Evolutionary conservation across 2,888 invertebrate species (phyloP).

Genomic region (Spatulosminthurus flaviceps): DNA sequence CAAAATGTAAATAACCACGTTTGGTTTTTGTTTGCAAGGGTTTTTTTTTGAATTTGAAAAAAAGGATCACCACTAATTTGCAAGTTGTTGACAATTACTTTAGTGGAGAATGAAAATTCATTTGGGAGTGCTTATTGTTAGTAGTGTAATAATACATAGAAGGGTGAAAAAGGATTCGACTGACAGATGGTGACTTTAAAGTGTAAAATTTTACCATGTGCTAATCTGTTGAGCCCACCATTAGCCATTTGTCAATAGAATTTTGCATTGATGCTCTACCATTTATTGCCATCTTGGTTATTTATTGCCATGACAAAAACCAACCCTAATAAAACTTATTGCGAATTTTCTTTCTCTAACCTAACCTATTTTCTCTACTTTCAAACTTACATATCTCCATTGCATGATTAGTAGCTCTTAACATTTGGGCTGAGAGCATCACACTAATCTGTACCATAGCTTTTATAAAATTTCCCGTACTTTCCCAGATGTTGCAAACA

Average conservation of each 20-base stretch:
- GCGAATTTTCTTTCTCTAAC: neutral
- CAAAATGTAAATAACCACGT: constrained; percentile 12
- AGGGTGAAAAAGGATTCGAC: neutral
- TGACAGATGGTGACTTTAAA: constrained; percentile 28
- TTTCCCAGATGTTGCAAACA: neutral
- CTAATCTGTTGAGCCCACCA: constrained; percentile 30
- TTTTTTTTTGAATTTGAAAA: neutral
- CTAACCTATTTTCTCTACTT: neutral
- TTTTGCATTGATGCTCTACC: constrained; percentile 18
- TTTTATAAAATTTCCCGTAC: neutral
- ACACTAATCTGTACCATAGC: too few species aligned
- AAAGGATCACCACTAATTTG: constrained; percentile 10
- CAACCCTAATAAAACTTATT: neutral
- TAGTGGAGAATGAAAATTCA: neutral
- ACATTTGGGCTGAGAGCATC: too few species aligned
- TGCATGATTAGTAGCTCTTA: too few species aligned
- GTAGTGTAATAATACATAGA: neutral
- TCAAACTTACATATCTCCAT: too few species aligned
- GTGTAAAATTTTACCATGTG: constrained; percentile 38
- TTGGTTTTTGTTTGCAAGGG: neutral
- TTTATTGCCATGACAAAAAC: constrained; percentile 6
- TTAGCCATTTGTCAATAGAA: constrained; percentile 26
- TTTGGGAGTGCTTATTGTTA: neutral
- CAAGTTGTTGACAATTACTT: constrained; percentile 12
- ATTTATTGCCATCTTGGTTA: neutral